These are phyloP conservation scores for Meteorus sp. DNA, from an alignment of 1,140 invertebrate genomes.

Conservation along the genomic window DNA sequence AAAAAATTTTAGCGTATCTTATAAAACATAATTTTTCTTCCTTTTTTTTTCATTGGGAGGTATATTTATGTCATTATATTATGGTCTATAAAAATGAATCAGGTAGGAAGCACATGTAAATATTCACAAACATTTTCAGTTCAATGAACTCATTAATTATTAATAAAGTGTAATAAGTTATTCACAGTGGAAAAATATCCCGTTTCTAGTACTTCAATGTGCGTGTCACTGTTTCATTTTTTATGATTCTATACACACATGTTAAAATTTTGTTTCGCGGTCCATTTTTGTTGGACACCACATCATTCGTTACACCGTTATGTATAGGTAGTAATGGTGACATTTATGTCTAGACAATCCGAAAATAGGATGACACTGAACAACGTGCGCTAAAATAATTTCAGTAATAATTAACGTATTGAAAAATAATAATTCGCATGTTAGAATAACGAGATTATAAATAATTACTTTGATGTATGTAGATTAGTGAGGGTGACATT, in stretches of 20 bases:
- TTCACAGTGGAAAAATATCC: background rate
- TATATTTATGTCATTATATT: background rate
- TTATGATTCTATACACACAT: no score
- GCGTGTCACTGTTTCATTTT: no score
- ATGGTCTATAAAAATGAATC: background rate
- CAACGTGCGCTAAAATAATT: no score
- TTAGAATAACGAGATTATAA: no score
- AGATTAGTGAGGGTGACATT: conserved; percentile 9
- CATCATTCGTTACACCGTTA: background rate
- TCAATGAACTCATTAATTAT: conserved; percentile 14
- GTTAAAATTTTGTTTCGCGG: no score
- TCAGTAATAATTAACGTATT: no score
- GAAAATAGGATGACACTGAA: no score
- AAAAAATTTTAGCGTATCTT: background rate
- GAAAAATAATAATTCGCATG: no score
- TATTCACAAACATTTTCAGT: background rate
- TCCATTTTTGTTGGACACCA: background rate
- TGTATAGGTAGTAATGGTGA: background rate
- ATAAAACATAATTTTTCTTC: background rate
- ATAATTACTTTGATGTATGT: background rate
- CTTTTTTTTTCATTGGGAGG: background rate
- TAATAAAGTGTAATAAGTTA: conserved; percentile 7
- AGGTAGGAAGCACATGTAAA: no score
- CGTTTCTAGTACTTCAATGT: no score
- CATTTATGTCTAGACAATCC: background rate